Evolutionary conservation across 2,888 invertebrate species (phyloP).

Genomic region (Cosmia trapezina): DNA sequence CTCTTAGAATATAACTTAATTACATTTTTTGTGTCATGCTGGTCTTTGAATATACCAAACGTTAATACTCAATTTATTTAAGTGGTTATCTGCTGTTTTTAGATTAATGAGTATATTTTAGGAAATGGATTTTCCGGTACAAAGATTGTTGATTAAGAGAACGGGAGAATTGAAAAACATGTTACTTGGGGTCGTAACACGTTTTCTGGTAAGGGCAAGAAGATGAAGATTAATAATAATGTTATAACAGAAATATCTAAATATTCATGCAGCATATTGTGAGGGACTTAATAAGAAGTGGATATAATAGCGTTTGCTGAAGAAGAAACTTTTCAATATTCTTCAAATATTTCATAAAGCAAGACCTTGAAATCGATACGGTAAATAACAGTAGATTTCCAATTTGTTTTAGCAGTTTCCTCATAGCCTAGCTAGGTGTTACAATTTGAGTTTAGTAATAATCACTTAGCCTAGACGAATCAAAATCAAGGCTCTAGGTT

Average conservation of each 20-base stretch:
- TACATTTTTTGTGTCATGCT: not conserved
- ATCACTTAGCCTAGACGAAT: conserved; percentile 47
- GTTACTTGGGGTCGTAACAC: too few relatives aligned
- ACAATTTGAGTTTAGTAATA: conserved; percentile 51
- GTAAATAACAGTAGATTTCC: conserved; percentile 52
- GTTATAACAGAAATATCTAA: not conserved
- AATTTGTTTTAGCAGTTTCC: conserved; percentile 54
- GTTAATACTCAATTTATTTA: not conserved
- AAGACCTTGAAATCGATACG: conserved; percentile 56
- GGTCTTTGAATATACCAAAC: not conserved
- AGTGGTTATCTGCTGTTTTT: not conserved
- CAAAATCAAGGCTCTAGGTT: conserved; percentile 50
- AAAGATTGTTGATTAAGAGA: not conserved
- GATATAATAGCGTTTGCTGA: not conserved
- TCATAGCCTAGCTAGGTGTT: conserved; percentile 61
- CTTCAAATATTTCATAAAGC: conserved; percentile 16
- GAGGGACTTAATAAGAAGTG: not conserved
- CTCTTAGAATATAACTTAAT: conserved; percentile 4
- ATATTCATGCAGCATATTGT: not conserved
- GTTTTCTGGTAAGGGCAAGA: too few relatives aligned
- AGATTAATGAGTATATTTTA: not conserved
- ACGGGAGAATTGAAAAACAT: not conserved
- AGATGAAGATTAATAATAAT: not conserved
- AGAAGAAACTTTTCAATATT: conserved; percentile 12
- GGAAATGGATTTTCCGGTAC: not conserved